Evolutionary conservation across 2,797 vertebrate genomes (phyloP).

Genomic region (Pipistrellus pipistrellus): DNA sequence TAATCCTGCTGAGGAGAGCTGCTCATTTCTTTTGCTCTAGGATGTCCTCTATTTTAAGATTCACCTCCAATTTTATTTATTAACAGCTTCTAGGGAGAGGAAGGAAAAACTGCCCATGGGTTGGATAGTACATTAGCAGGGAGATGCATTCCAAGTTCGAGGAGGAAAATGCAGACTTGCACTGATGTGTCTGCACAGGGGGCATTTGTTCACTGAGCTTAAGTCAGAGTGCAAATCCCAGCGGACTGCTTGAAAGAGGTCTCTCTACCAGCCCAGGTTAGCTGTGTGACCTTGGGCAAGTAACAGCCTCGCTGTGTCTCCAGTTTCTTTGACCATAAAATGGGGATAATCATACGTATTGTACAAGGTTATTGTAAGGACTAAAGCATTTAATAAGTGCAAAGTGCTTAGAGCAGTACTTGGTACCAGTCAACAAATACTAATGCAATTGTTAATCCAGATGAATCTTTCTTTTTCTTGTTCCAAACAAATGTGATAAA

Average conservation of each 20-base stretch:
- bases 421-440: conserved; percentile 27
- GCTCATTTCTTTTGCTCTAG: conserved; percentile 30
- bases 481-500: conserved; percentile 55
- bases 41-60: neutral
- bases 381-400: neutral
- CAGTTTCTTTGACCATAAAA: conserved; percentile 7
- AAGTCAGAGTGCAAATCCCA: neutral
- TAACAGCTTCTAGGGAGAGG: neutral
- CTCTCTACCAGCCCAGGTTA: fast-evolving
- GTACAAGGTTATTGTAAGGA: neutral
- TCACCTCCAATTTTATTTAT: neutral
- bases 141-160: neutral
- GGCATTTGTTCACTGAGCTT: neutral
- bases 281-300: neutral
- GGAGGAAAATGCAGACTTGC: neutral
- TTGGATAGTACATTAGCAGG: neutral
- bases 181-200: neutral
- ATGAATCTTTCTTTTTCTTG: conserved; percentile 51
- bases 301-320: neutral
- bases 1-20: neutral
- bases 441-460: neutral
- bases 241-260: neutral
- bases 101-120: neutral
- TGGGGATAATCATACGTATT: neutral
- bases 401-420: neutral